phyloP scores from a whole-genome alignment of 2,797 vertebrate species.

The Sciaenops ocellatus region DNA sequence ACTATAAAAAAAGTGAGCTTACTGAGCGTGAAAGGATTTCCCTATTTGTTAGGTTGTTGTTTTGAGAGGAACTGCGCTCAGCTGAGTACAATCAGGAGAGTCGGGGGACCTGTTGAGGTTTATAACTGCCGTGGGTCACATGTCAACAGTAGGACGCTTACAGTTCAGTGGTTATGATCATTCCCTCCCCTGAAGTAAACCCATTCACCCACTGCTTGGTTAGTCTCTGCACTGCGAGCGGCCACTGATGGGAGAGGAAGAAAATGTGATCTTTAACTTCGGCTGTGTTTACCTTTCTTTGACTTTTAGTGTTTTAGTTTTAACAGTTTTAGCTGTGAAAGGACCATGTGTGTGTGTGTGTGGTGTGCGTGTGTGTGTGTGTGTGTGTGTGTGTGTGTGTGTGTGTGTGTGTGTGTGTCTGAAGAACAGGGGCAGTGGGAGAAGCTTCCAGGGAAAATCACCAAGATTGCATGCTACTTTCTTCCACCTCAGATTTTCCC shows the following conservation, averaged over 20 bases:
- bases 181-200: constrained; percentile 75
- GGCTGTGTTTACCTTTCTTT: constrained; percentile 71
- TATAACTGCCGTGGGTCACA: constrained; percentile 75
- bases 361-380: constrained; percentile 15
- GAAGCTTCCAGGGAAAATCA: constrained; percentile 79
- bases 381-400: constrained; percentile 26
- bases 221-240: constrained; percentile 60
- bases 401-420: constrained; percentile 28
- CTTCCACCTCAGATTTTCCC: constrained; percentile 81
- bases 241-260: constrained; percentile 63
- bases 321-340: constrained; percentile 59
- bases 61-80: constrained; percentile 66
- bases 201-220: constrained; percentile 65
- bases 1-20: constrained; percentile 48
- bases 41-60: constrained; percentile 63
- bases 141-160: constrained; percentile 78
- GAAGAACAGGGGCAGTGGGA: constrained; percentile 55
- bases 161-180: constrained; percentile 78
- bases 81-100: constrained; percentile 67
- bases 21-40: constrained; percentile 57
- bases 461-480: constrained; percentile 72
- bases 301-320: constrained; percentile 73
- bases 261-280: constrained; percentile 71
- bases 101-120: constrained; percentile 71
- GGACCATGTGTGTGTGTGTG: constrained; percentile 27